Evolutionary conservation across 2,113 vertebrate genomes (phyloP), one percentile per base, ranked within the genome.

Genomic region (Toxostoma redivivum): DNA sequence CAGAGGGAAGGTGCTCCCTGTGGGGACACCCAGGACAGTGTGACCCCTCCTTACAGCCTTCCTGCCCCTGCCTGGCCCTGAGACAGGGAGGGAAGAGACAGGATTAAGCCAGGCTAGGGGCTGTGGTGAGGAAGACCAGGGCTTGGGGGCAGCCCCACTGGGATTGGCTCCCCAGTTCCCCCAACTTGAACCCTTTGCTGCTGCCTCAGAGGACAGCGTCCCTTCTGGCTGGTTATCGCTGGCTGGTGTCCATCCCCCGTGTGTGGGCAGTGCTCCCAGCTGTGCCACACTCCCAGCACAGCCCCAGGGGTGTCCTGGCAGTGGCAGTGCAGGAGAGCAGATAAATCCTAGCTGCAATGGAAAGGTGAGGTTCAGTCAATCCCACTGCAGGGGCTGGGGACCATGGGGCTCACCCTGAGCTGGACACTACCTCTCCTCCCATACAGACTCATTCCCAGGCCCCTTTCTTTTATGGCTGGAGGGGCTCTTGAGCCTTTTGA

Each of bases 271-370:
- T 15, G 70, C 27, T 81, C 37, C 60, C 2, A 2, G 50, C 50
- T 8, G 3, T 53, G 67, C 54, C 78, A 19, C 3, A 0, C 25
- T 35, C 28, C 50, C 9, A 1, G 81, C 64, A 72, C 58, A 48
- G 65, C n/a, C 74, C 40, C 81, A 6, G 7, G 9, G 15, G 3
- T 28, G 4, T 62, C 51, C 65, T 1, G 0, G 38, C 4, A 1
- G n/a, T 5, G 42, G 23, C 70, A n/a, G 33, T 1, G 5, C 57
- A 21, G 71, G 57, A 45, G 5, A 13, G 28, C 1, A 1, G 21
- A 38, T 38, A 15, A 64, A 38, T 11, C 57, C 88, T 5, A 7
- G 0, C 11, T 70, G 53, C 57, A 20, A 0, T 5, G 21, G 42
- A 21, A 45, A 66, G 25, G 40, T 38, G 40, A 65, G 24, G 31